Evolutionary conservation across 2,113 vertebrate genomes (phyloP), one percentile per base, ranked within the genome.

Genomic region (Nesogale talazaci): DNA sequence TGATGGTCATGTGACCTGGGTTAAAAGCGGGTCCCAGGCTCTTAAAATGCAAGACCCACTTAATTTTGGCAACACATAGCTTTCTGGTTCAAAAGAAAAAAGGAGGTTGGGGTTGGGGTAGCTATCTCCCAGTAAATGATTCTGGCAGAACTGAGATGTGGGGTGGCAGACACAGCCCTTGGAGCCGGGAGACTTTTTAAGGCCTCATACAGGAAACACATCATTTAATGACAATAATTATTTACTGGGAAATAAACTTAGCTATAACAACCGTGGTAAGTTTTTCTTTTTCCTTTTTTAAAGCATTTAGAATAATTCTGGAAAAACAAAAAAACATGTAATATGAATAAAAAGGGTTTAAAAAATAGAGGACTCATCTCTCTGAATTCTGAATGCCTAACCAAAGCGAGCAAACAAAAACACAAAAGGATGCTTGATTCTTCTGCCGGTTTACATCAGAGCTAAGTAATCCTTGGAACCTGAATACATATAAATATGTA

Each of bases 21-120:
- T 38, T 86, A 92, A 86, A 94, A 88, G 88, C 86, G n/a, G 63
- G 83, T 52, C 56, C 83, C 67, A 91, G 92, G 42, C 81, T 96
- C 59, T 52, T 36, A 79, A 87, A 95, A 95, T 89, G 91, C 89
- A 90, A 95, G 94, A 93, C 89, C 91, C 81, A 94, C 94, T 97
- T 95, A 92, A 77, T 88, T 91, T 90, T 96, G 97, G 96, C 96
- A 95, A 95, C 92, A 77, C 10, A 52, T 40, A 88, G 38, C 83
- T 91, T 93, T 91, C 87, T 94, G 78, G 82, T 82, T 93, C 84
- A 91, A 88, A 85, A 90, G 61, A 88, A 85, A 82, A 85, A 86
- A 81, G 0, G 1, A 65, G 25, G 82, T 91, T 63, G 82, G 70
- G 40, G 63, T 27, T 52, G 10, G 56, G 52, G 78, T 89, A 38